Evolutionary conservation across 1,140 invertebrate species (phyloP).

Genomic region (Heliothis virescens): DNA sequence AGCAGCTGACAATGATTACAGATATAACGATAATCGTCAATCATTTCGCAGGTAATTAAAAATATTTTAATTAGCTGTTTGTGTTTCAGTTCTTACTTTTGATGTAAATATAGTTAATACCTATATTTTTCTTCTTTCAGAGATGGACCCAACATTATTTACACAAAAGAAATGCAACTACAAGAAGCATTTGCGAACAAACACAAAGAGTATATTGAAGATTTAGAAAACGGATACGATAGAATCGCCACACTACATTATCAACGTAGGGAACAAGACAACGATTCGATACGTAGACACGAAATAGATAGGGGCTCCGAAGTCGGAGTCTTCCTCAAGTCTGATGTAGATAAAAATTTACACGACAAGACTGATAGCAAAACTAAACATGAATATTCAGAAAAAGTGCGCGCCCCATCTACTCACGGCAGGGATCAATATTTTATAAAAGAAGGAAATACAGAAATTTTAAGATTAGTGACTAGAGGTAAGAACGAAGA

Average conservation of each 20-base stretch:
- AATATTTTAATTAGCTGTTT: neutral
- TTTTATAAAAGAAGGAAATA: conserved; percentile 93
- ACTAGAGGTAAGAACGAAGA: conserved; percentile 90
- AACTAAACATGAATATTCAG: conserved; percentile 68
- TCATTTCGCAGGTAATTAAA: conserved; percentile 80
- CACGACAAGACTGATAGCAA: conserved; percentile 76
- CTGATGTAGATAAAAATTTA: conserved; percentile 72
- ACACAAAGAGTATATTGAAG: conserved; percentile 88
- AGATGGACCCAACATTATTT: conserved; percentile 86
- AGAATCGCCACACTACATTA: conserved; percentile 84
- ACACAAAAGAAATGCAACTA: conserved; percentile 87
- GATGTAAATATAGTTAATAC: neutral
- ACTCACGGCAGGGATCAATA: conserved; percentile 88
- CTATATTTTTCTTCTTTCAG: conserved; percentile 67
- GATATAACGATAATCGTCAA: conserved; percentile 81
- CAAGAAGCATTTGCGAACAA: conserved; percentile 85
- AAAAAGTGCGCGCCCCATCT: conserved; percentile 72
- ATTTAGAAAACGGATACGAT: conserved; percentile 86
- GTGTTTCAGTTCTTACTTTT: neutral
- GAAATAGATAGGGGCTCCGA: conserved; percentile 92
- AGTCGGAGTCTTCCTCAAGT: conserved; percentile 82
- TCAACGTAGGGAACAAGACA: conserved; percentile 86
- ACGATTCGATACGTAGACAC: conserved; percentile 90
- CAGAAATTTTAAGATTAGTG: conserved; percentile 92
- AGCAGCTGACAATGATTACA: conserved; percentile 82